These are phyloP conservation scores for Campylomormyrus numenius DNA, from an alignment of 2,113 vertebrate species.

Conservation along the genomic window DNA sequence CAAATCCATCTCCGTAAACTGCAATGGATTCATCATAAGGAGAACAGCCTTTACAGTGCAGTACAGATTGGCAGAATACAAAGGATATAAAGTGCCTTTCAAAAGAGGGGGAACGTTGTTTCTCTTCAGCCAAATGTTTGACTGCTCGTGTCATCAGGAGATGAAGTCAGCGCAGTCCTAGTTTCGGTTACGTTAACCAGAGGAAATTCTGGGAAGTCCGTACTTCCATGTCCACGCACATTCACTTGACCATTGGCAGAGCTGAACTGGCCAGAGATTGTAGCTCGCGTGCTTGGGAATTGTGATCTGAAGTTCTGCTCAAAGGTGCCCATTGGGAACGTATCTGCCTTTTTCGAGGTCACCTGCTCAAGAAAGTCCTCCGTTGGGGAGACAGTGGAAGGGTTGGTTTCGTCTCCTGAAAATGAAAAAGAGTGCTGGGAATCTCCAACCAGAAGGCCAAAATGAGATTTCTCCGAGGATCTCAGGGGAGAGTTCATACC, in stretches of 20 bases:
- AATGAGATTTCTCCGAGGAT: slow-evolving; percentile 92
- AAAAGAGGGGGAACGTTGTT: slow-evolving; percentile 43
- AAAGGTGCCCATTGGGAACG: slow-evolving; percentile 91
- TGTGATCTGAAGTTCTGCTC: slow-evolving; percentile 93
- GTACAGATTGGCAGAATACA: slow-evolving; percentile 65
- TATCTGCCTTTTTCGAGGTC: slow-evolving; percentile 88
- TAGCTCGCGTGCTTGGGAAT: slow-evolving; percentile 80
- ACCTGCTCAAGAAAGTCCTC: slow-evolving; percentile 97
- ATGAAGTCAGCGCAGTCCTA: slow-evolving; percentile 90
- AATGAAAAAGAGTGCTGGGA: slow-evolving; percentile 94
- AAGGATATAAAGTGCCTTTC: slow-evolving; percentile 88
- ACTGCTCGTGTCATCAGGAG: slow-evolving; percentile 86
- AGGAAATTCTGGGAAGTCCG: slow-evolving; percentile 93
- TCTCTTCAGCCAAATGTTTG: slow-evolving; percentile 87
- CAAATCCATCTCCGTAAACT: neutral
- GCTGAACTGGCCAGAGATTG: slow-evolving; percentile 83
- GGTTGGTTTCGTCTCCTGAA: slow-evolving; percentile 89
- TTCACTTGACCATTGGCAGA: slow-evolving; percentile 92
- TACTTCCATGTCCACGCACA: slow-evolving; percentile 81
- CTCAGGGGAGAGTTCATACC: slow-evolving; percentile 89
- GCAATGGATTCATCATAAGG: slow-evolving; percentile 46
- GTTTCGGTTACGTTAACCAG: slow-evolving; percentile 89
- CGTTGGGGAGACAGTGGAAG: slow-evolving; percentile 80
- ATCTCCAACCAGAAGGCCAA: slow-evolving; percentile 90
- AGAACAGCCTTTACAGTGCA: slow-evolving; percentile 68